These are phyloP conservation scores for Adrianichthys oophorus DNA, from an alignment of 2,797 vertebrate species.

Conservation along the genomic window DNA sequence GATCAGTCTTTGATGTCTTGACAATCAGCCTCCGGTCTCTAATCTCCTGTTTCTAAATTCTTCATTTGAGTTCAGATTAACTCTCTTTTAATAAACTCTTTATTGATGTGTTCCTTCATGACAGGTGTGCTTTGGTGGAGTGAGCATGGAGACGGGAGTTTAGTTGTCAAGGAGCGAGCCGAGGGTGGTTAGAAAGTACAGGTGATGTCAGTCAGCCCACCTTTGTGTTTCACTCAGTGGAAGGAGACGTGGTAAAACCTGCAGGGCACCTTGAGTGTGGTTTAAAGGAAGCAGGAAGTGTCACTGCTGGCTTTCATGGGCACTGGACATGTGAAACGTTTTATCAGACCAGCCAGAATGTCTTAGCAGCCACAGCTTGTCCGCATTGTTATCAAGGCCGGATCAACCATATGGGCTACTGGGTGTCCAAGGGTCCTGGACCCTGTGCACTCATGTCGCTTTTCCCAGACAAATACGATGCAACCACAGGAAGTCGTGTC, in stretches of 20 bases:
- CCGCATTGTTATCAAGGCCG: slow-evolving; percentile 3
- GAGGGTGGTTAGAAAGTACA: slow-evolving; percentile 21
- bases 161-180: slow-evolving; percentile 8
- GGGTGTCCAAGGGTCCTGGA: too few species aligned
- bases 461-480: too few species aligned
- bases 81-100: slow-evolving; percentile 14
- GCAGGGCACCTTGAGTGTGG: slow-evolving; percentile 20
- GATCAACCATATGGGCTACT: too few species aligned
- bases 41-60: slow-evolving; percentile 63
- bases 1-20: slow-evolving; percentile 63
- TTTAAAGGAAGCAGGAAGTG: slow-evolving; percentile 4
- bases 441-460: too few species aligned
- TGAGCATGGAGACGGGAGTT: slow-evolving; percentile 28
- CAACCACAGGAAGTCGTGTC: too few species aligned
- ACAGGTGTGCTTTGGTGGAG: slow-evolving; percentile 51
- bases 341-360: slow-evolving; percentile 42
- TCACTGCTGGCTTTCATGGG: slow-evolving; percentile 26
- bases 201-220: slow-evolving; percentile 41
- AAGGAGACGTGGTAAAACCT: slow-evolving; percentile 19
- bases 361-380: slow-evolving; percentile 21
- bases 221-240: slow-evolving; percentile 11
- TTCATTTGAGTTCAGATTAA: slow-evolving; percentile 51
- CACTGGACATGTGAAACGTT: slow-evolving; percentile 41
- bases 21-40: slow-evolving; percentile 59
- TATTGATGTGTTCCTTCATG: slow-evolving; percentile 46